phyloP scores from a whole-genome alignment of 2,797 vertebrate species.

The Phataginus tetradactyla region DNA sequence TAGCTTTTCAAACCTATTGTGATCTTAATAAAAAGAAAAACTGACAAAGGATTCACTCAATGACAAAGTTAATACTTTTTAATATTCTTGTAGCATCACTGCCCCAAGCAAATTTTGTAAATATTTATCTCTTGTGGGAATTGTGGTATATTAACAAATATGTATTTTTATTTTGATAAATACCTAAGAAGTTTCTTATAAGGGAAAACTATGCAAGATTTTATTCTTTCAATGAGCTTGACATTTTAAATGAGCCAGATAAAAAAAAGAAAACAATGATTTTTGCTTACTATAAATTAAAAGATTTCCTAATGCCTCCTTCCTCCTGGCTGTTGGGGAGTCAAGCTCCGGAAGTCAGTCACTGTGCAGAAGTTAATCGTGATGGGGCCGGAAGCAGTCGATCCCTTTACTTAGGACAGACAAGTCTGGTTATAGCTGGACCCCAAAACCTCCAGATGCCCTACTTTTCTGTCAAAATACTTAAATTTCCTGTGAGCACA shows the following conservation, averaged over 20 bases:
- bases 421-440: neutral
- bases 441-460: constrained; percentile 3
- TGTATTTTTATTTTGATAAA: constrained; percentile 17
- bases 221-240: constrained; percentile 25
- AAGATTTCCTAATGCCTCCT: constrained; percentile 10
- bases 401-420: constrained; percentile 21
- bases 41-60: neutral
- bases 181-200: constrained; percentile 9
- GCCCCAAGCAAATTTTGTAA: constrained; percentile 42
- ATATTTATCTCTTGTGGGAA: constrained; percentile 27
- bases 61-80: constrained; percentile 12
- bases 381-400: constrained; percentile 41
- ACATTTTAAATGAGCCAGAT: constrained; percentile 48
- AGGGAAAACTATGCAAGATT: neutral
- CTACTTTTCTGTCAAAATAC: constrained; percentile 43
- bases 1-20: neutral
- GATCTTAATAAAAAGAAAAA: neutral
- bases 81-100: neutral
- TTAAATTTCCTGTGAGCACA: neutral
- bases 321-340: neutral
- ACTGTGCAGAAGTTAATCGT: neutral
- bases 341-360: constrained; percentile 48
- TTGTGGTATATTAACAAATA: neutral
- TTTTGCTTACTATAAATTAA: constrained; percentile 56
- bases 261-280: neutral